Base-by-base conservation (phyloP, 1,140 invertebrate genomes). In the Danaus melanippus region DNA sequence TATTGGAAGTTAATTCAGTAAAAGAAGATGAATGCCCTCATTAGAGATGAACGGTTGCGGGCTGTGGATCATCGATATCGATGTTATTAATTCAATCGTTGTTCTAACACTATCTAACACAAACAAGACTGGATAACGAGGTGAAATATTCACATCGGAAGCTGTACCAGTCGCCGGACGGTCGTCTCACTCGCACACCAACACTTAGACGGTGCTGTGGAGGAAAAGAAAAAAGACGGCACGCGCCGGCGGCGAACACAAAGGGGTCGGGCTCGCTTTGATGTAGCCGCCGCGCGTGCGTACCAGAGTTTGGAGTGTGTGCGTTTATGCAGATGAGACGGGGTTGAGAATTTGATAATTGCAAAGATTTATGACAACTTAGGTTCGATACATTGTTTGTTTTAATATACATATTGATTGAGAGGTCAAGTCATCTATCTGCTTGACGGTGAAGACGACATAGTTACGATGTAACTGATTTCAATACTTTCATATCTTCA, bases 61-160 rank as follows among this genome's bases (percentile, higher is more conserved):
- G 4, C 21, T 32, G 21, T 32, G 41, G 12, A 42, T 40, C 46
- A 58, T 71, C 72, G 72, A 75, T 69, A 80, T 84, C 79, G 80
- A 82, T 67, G 71, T 67, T 66, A 66, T 69, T 70, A 71, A 70
- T 69, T 70, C 64, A 61, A 70, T 60, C 56, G 66, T 56, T 59
- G 61, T 53, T 74, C 60, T 73, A 82, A 69, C 84, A 76, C 82
- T 79, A 78, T 74, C 81, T 85, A 85, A 85, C 84, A 83, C 79
- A 86, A 86, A 86, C 84, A 86, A 84, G 80, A 82, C 81, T 76
- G 79, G 84, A 82, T 86, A 86, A 86, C 81, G 84, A 86, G 84
- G 81, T 86, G 84, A 86, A 86, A 86, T 86, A 86, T 86, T 84
- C 84, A 86, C 81, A 72, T 84, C 78, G 77, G 71, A 74, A 76